phyloP scores from a whole-genome alignment of 2,797 vertebrate species.

The Mustela erminea region DNA sequence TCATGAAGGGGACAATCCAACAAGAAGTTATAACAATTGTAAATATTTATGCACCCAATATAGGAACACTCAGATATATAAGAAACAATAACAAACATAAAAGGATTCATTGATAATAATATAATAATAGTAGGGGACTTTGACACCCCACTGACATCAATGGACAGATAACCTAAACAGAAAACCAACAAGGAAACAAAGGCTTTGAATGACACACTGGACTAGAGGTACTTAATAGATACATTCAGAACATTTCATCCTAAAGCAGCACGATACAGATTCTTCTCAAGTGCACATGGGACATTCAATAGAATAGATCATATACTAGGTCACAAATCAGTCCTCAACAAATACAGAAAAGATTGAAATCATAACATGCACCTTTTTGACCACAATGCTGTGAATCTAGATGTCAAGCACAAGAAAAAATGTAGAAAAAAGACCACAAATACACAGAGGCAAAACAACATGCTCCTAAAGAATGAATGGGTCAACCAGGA shows the following conservation, averaged over 20 bases:
- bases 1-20: not conserved
- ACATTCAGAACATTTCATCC: not conserved
- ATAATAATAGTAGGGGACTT: not conserved
- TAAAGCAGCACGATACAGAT: not conserved
- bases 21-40: not conserved
- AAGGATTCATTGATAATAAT: not conserved
- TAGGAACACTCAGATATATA: not conserved
- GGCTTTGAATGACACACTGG: not conserved
- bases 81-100: not conserved
- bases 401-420: not conserved
- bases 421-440: not conserved
- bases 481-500: not conserved
- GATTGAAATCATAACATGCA: not conserved
- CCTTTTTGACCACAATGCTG: not conserved
- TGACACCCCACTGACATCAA: not conserved
- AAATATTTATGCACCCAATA: not conserved
- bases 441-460: not conserved
- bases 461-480: not conserved
- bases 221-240: not conserved
- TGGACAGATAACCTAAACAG: not conserved
- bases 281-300: not conserved
- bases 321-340: not conserved
- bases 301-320: not conserved
- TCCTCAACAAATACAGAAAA: not conserved
- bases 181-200: not conserved